These are phyloP conservation scores for Paradoxurus hermaphroditus DNA, from an alignment of 2,113 vertebrate species.

Conservation along the genomic window DNA sequence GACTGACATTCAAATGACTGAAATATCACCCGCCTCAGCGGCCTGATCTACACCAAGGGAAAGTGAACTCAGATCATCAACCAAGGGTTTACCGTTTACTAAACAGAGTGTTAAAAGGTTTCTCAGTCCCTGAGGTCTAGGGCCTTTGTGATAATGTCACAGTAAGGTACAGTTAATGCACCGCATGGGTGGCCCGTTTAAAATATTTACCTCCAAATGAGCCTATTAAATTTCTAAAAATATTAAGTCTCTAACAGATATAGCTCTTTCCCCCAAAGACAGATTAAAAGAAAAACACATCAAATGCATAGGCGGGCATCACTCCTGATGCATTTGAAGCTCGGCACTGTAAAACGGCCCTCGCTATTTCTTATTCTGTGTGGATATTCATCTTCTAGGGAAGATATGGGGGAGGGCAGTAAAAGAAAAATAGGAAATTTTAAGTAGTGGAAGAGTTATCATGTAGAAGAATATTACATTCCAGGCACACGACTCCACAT, in stretches of 20 bases:
- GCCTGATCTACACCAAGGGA: conserved; percentile 22
- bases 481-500: background rate
- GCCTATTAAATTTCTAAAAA: conserved; percentile 64
- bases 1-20: conserved; percentile 75
- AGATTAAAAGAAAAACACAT: conserved; percentile 53
- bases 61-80: conserved; percentile 41
- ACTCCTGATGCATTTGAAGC: background rate
- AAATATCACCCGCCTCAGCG: conserved; percentile 47
- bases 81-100: conserved; percentile 32
- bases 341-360: background rate
- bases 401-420: background rate
- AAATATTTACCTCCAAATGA: conserved; percentile 69
- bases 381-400: background rate
- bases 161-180: conserved; percentile 42
- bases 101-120: conserved; percentile 61
- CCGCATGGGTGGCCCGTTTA: background rate
- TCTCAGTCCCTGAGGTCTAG: conserved; percentile 52
- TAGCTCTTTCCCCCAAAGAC: conserved; percentile 17
- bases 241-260: conserved; percentile 42
- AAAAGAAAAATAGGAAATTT: background rate
- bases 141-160: conserved; percentile 42
- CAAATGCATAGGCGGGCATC: background rate
- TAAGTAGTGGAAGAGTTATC: background rate
- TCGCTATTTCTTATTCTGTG: background rate
- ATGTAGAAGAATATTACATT: background rate